These are phyloP conservation scores for Diaprepes abbreviatus DNA, from an alignment of 2,888 invertebrate genomes.

Conservation along the genomic window DNA sequence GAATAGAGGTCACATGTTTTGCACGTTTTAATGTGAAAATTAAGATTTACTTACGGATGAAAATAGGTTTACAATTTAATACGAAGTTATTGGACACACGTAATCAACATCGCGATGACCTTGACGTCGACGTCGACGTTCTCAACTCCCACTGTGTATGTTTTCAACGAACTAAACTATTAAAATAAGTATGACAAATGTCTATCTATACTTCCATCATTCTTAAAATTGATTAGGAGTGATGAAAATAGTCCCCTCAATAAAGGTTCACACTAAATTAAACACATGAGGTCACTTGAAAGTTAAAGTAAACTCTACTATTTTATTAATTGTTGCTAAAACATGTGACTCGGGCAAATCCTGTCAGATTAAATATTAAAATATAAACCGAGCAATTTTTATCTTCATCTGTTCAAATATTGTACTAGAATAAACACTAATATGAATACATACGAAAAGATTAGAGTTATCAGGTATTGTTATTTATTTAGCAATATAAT, in stretches of 20 bases:
- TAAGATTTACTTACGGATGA: neutral
- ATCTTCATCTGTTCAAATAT: conserved; percentile 26
- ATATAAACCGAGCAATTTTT: neutral
- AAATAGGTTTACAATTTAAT: neutral
- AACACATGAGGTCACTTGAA: neutral
- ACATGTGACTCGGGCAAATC: conserved; percentile 4
- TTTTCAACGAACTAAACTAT: no score
- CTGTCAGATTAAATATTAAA: conserved; percentile 3
- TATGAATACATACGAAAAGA: conserved; percentile 5
- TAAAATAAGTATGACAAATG: no score
- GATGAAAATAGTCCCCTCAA: neutral
- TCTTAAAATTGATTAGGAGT: no score
- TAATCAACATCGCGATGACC: no score
- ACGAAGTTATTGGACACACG: no score
- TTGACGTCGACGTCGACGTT: no score
- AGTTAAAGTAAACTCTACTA: neutral
- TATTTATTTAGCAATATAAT: conserved; percentile 13
- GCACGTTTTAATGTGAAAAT: neutral
- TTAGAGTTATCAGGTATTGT: conserved; percentile 1
- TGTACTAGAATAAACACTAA: conserved; percentile 14
- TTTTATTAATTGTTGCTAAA: neutral
- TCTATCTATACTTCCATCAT: no score
- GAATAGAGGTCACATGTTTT: conserved; percentile 2
- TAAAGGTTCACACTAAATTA: neutral
- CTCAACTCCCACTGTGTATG: no score